Conservation (phyloP, 2,888 invertebrate genomes). For the Anarsia innoxiella region DNA sequence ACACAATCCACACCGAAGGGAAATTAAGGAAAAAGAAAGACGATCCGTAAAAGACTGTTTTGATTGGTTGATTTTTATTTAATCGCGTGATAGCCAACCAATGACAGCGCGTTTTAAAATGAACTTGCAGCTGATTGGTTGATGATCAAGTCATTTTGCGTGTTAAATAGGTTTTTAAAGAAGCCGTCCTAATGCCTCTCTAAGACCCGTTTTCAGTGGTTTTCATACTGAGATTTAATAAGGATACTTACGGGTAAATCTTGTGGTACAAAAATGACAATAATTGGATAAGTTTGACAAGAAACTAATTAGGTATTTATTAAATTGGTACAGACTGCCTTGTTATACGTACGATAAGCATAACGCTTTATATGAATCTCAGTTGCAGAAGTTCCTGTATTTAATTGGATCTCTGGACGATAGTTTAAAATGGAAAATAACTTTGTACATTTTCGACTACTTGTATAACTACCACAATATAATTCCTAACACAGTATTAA, state of each 20-base stretch:
- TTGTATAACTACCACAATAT: too few species aligned
- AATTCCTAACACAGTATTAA: background rate
- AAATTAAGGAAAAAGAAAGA: slow-evolving; percentile 91
- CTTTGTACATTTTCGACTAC: background rate
- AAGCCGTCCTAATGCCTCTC: slow-evolving; percentile 12
- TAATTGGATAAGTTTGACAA: slow-evolving; percentile 22
- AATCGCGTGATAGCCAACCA: slow-evolving; percentile 8
- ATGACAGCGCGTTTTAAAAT: background rate
- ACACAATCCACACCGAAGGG: slow-evolving; percentile 93
- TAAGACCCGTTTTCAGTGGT: slow-evolving; percentile 1
- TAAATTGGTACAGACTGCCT: slow-evolving; percentile 10
- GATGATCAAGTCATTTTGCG: slow-evolving; percentile 2
- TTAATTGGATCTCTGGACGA: slow-evolving; percentile 5
- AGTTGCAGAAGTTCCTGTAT: slow-evolving; percentile 5
- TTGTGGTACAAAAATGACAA: slow-evolving; percentile 55
- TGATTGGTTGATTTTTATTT: slow-evolving; percentile 6
- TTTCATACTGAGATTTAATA: too few species aligned
- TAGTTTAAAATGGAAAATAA: slow-evolving; percentile 9
- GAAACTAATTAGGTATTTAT: slow-evolving; percentile 16
- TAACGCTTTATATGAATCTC: slow-evolving; percentile 7
- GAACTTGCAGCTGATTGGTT: slow-evolving; percentile 3
- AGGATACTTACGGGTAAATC: too few species aligned
- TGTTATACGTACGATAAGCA: slow-evolving; percentile 1
- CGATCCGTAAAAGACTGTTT: slow-evolving; percentile 61
- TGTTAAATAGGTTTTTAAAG: too few species aligned